Conservation (phyloP, 2,888 invertebrate genomes). For the Cheilosia pagana region DNA sequence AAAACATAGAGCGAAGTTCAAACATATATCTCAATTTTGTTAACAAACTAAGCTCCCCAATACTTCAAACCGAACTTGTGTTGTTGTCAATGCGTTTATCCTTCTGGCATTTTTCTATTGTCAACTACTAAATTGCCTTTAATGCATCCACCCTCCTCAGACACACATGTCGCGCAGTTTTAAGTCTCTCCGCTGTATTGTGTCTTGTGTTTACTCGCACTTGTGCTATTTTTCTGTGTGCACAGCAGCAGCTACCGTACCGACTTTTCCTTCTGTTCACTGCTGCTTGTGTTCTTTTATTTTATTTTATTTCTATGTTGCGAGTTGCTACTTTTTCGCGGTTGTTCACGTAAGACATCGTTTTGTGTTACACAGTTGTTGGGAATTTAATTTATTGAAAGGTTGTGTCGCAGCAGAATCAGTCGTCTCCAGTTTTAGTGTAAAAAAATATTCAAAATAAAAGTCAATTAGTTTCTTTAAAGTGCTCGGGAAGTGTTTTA, state of each 20-base stretch:
- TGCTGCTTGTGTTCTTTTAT: slow-evolving; percentile 36
- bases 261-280: slow-evolving; percentile 29
- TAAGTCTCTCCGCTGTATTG: slow-evolving; percentile 25
- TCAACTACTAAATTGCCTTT: background rate
- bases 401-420: slow-evolving; percentile 56
- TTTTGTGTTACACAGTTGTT: slow-evolving; percentile 68
- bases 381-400: slow-evolving; percentile 68
- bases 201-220: slow-evolving; percentile 20
- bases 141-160: slow-evolving; percentile 6
- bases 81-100: background rate
- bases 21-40: too few relatives aligned
- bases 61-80: background rate
- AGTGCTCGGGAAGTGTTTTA: slow-evolving; percentile 16
- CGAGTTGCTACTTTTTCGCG: slow-evolving; percentile 78
- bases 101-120: slow-evolving; percentile 10
- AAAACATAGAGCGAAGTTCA: too few relatives aligned
- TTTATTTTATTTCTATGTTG: slow-evolving; percentile 61
- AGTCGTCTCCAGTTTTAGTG: slow-evolving; percentile 24
- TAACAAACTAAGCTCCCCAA: background rate
- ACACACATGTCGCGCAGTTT: slow-evolving; percentile 13
- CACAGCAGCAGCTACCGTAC: slow-evolving; percentile 29
- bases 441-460: slow-evolving; percentile 11
- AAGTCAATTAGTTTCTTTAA: slow-evolving; percentile 6
- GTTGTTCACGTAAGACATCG: slow-evolving; percentile 79
- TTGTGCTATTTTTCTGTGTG: slow-evolving; percentile 39